Percentiles rank a stretch among this genome's conserved stretches.
Conservation (phyloP, 2,113 vertebrate genomes). For the Pelmatolapia mariae region DNA sequence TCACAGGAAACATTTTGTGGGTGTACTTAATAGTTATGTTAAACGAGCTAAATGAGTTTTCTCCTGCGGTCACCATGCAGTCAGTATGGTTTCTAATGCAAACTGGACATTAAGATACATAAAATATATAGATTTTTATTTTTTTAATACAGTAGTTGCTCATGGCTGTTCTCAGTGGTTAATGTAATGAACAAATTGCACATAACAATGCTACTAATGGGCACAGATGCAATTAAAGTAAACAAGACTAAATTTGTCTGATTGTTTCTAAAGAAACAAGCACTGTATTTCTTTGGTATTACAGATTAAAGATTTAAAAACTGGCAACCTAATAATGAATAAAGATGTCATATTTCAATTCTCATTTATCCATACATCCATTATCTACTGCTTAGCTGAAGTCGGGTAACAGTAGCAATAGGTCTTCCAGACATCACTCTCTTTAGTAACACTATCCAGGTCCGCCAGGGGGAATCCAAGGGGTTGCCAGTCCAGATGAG, state of each 20-base stretch:
- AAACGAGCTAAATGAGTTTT: not conserved
- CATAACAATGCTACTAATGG: not conserved
- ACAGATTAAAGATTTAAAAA: not conserved
- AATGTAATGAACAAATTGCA: not conserved
- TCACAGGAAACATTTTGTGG: not conserved
- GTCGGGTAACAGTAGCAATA: not conserved
- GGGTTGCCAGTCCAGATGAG: not conserved
- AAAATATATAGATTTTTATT: not conserved
- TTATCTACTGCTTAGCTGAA: not conserved
- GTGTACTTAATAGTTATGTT: not conserved
- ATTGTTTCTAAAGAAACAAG: not conserved
- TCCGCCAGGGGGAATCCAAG: not conserved
- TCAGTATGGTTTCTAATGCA: not conserved
- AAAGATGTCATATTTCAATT: not conserved
- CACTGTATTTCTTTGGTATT: not conserved
- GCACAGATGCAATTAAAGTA: not conserved
- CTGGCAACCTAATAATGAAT: not conserved
- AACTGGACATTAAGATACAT: not conserved
- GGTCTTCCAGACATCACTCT: not conserved
- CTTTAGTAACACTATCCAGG: not conserved
- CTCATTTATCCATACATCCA: not conserved
- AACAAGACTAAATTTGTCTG: not conserved
- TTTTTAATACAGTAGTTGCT: not conserved
- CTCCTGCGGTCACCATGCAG: not conserved
- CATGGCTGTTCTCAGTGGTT: not conserved